Evolutionary conservation across 2,888 invertebrate species (phyloP).

Genomic region (Chrysopilus asiliformis): DNA sequence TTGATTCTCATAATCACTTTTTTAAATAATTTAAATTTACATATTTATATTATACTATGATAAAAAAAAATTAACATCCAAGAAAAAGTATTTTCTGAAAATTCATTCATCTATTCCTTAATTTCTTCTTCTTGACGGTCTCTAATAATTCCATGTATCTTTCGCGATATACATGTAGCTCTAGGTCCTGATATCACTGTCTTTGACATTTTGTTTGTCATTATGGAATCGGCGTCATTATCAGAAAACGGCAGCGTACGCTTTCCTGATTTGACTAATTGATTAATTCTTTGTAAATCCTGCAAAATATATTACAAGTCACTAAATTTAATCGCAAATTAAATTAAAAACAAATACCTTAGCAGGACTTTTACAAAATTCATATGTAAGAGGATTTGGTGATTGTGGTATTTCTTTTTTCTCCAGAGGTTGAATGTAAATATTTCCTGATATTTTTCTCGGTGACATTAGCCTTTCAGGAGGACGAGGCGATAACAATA

Average conservation of each 20-base stretch:
- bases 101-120: too few relatives aligned
- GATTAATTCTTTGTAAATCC: not conserved
- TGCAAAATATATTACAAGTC: not conserved
- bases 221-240: too few relatives aligned
- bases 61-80: too few relatives aligned
- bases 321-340: not conserved
- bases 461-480: conserved; percentile 36
- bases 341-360: too few relatives aligned
- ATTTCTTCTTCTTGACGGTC: not conserved
- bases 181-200: too few relatives aligned
- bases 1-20: too few relatives aligned
- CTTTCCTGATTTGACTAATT: not conserved
- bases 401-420: conserved; percentile 34
- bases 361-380: conserved; percentile 30
- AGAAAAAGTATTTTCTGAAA: too few relatives aligned
- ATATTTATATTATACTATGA: too few relatives aligned
- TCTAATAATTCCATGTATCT: not conserved
- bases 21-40: too few relatives aligned
- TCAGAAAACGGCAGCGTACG: not conserved
- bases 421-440: conserved; percentile 45
- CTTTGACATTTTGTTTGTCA: too few relatives aligned
- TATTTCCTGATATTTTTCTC: conserved; percentile 35
- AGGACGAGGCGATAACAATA: conserved; percentile 61
- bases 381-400: conserved; percentile 28
- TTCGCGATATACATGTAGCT: not conserved